phyloP scores from a whole-genome alignment of 2,113 vertebrate species.

The Labeo catla region DNA sequence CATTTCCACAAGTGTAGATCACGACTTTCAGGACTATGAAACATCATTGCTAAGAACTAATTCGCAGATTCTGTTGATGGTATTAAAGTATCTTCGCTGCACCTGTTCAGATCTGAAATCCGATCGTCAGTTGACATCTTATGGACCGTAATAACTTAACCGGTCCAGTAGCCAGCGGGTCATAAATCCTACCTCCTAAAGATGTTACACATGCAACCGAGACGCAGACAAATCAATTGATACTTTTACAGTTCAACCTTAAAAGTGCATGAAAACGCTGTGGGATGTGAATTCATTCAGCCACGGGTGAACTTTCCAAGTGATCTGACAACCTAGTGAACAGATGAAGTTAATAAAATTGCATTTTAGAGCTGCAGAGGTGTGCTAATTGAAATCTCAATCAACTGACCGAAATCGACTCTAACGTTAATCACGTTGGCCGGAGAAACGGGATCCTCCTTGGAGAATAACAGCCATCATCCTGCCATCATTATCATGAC shows the following conservation, averaged over 20 bases:
- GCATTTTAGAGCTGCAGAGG: constrained; percentile 18
- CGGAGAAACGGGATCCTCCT: not conserved
- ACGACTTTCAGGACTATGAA: not conserved
- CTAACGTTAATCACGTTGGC: constrained; percentile 16
- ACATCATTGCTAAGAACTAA: constrained; percentile 25
- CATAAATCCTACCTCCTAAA: constrained; percentile 76
- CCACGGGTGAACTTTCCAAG: constrained; percentile 22
- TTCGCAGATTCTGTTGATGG: constrained; percentile 35
- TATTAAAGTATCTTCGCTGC: constrained; percentile 67
- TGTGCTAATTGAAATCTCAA: constrained; percentile 39
- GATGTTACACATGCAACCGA: constrained; percentile 73
- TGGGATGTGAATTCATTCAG: not conserved
- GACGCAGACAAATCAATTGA: constrained; percentile 76
- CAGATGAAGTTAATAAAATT: constrained; percentile 27
- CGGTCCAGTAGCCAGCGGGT: constrained; percentile 65
- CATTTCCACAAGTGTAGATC: constrained; percentile 9
- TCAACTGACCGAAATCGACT: constrained; percentile 45
- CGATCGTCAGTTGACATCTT: constrained; percentile 62
- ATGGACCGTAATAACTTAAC: constrained; percentile 57
- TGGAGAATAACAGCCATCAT: constrained; percentile 3
- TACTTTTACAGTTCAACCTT: constrained; percentile 68
- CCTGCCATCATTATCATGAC: not conserved
- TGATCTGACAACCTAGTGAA: not conserved
- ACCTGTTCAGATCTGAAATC: constrained; percentile 78
- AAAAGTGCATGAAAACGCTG: constrained; percentile 54